Evolutionary conservation across 1,140 invertebrate species (phyloP), one percentile per base, ranked within the genome.

Genomic region (Zaprionus kolodkinae): DNA sequence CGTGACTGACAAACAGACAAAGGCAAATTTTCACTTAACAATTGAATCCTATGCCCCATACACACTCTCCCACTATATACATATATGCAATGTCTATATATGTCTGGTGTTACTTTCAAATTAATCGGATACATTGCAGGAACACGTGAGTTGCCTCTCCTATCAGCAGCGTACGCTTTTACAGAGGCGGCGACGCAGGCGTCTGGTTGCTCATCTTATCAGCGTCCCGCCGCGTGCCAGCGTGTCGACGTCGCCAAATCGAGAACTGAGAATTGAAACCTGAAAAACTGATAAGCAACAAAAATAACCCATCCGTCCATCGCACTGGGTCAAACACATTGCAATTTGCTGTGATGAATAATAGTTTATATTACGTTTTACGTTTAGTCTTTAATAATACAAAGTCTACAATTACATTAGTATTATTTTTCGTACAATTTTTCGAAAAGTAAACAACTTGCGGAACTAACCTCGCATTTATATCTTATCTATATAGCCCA

Each of bases 151-250:
- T 30, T 10, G 13, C 52, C 38, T 30, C 3, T 30, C 1, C 27
- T 71, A 75, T 71, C 60, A 75, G 59, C 54, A 56, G 33, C 56
- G 13, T 33, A 59, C 54, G 55, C 6, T 40, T 38, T 55, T 50
- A 57, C 55, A 62, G 61, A 76, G 79, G n/a, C 79, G n/a, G n/a
- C n/a, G n/a, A n/a, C n/a, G n/a, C n/a, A n/a, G 79, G 17, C 84
- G 72, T 87, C 83, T 71, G 63, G 36, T 62, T 62, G 43, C 66
- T 65, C 81, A 69, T 36, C 79, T 76, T 83, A 86, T 86, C 83
- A 86, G 69, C 62, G 48, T 62, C 56, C 45, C 71, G 83, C 83
- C 83, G 79, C 83, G 83, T 86, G 83, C 83, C 83, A 75, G 65
- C 1, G 21, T 55, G 60, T 52, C 66, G 56, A 45, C 45, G 45